These are phyloP conservation scores for Coregonus suidteri DNA, from an alignment of 2,797 vertebrate species.

Conservation along the genomic window DNA sequence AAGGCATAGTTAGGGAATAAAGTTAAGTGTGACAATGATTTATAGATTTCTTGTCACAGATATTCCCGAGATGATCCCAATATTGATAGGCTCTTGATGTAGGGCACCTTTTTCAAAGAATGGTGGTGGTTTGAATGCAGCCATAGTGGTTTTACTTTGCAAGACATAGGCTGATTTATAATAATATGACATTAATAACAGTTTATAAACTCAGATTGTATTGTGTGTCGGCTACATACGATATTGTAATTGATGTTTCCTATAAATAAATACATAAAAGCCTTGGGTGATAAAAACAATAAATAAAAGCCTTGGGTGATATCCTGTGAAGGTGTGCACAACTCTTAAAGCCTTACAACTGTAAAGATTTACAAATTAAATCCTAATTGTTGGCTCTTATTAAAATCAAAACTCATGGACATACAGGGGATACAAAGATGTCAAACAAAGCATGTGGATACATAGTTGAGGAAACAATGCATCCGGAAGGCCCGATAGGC, in stretches of 20 bases:
- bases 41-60: background rate
- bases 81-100: background rate
- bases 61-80: background rate
- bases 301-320: background rate
- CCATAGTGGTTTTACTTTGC: background rate
- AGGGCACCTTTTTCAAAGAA: background rate
- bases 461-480: constrained; percentile 5
- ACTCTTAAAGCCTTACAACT: too few relatives aligned
- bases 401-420: background rate
- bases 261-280: background rate
- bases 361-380: background rate
- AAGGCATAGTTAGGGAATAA: too few relatives aligned
- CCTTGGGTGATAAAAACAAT: background rate
- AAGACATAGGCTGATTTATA: background rate
- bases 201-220: background rate
- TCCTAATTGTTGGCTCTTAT: background rate
- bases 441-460: constrained; percentile 7
- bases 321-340: background rate
- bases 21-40: too few relatives aligned
- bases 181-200: background rate
- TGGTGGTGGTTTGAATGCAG: background rate
- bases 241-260: background rate
- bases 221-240: background rate
- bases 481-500: background rate
- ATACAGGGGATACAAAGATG: background rate